Evolutionary conservation across 2,888 invertebrate genomes (phyloP), one percentile per base, ranked within the genome.

Genomic region (Lacanobia wlatinum): DNA sequence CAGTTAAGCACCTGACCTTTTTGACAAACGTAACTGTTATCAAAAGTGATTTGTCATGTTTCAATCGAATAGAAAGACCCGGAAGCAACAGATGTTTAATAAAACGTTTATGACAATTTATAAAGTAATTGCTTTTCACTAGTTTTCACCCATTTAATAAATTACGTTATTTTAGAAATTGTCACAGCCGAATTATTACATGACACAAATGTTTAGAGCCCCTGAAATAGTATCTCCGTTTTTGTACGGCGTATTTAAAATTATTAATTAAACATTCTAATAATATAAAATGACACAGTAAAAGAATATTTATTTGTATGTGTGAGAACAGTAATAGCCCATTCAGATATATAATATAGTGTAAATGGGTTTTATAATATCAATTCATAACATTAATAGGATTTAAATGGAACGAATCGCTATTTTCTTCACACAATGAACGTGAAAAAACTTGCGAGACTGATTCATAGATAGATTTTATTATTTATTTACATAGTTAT

Each of bases 321-420:
- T 66, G 66, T 59, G 56, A 66, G 72, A 72, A 66, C 38, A 64
- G 12, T 64, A 70, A 73, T 70, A 62, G 60, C 38, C 58, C 10
- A 70, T 67, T 83, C 48, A 70, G 6, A 68, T 34, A 21, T 46
- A 60, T 62, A 77, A 58, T 50, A 50, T 58, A 53, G 23, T 82
- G 59, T 63, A 53, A 80, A 80, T 66, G 59, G 23, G 18, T 16
- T 48, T 52, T 53, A 38, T 38, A 34, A 78, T 69, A 78, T 34
- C 53, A 67, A 69, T 82, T 78, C 34, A 60, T 78, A 66, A 73
- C 28, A 64, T 56, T 70, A 73, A 79, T 79, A 59, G n/a, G 21
- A 52, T 65, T 66, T 53, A 71, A 74, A 83, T 69, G 60, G 63
- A 81, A 79, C 70, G 52, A 79, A 83, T 61, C 23, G 23, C 48